phyloP scores from a whole-genome alignment of 2,888 invertebrate genomes.

The Cosmorhoe ocellata region DNA sequence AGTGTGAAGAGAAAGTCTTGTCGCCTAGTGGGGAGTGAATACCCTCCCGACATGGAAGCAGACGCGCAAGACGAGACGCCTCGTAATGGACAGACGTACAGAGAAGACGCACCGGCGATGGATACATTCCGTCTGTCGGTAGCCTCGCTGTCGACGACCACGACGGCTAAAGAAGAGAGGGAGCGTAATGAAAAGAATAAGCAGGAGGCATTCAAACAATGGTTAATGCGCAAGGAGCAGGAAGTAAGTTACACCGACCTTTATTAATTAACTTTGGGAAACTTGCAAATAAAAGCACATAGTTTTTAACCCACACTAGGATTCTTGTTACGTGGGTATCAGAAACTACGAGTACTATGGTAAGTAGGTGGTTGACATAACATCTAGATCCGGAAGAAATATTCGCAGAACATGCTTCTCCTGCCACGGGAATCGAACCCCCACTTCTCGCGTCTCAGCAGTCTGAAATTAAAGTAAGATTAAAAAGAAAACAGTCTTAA shows the following conservation, averaged over 20 bases:
- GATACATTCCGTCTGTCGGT: conserved; percentile 75
- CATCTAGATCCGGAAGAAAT: too few species aligned
- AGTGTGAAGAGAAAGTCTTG: conserved; percentile 71
- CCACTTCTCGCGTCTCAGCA: too few species aligned
- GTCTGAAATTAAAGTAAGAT: too few species aligned
- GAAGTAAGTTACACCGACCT: conserved; percentile 49
- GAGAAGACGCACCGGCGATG: conserved; percentile 56
- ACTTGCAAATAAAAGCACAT: too few species aligned
- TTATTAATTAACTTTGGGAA: too few species aligned
- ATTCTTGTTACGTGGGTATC: too few species aligned
- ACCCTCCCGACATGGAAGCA: conserved; percentile 27
- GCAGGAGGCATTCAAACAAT: conserved; percentile 68
- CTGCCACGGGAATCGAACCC: too few species aligned
- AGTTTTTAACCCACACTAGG: too few species aligned
- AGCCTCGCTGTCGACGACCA: conserved; percentile 68
- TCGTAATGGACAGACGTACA: conserved; percentile 59
- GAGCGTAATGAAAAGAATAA: conserved; percentile 66
- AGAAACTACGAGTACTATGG: too few species aligned
- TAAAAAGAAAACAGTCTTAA: too few species aligned
- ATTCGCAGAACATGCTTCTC: too few species aligned
- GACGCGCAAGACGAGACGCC: conserved; percentile 56
- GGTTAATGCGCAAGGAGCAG: conserved; percentile 71
- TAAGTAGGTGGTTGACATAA: too few species aligned
- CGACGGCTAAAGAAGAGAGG: conserved; percentile 73
- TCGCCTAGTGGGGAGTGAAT: conserved; percentile 44